Evolutionary conservation across 2,888 invertebrate genomes (phyloP), one percentile per base, ranked within the genome.

Genomic region (Cantharis flavilabris): DNA sequence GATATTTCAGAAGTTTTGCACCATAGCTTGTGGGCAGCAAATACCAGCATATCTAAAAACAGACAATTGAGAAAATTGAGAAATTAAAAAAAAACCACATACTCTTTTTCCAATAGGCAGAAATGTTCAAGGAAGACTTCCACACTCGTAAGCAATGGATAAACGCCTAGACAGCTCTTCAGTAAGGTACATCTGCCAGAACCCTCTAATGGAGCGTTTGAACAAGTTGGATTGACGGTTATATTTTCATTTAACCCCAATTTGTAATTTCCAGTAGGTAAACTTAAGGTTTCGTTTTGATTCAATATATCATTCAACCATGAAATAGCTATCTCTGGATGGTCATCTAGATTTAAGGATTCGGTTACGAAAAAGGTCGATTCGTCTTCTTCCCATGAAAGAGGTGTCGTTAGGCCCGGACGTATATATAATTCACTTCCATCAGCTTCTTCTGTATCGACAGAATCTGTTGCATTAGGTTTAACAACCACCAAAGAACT

Each of bases 401-500:
- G 26, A 9, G 26, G 9, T 26, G 26, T 26, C 7, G 26, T 26
- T 9, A 26, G 26, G 7, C 9, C 7, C 26, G 26, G 26, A 26
- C 26, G 9, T 26, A 26, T 9, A 26, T 26, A 26, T 26, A 26
- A 26, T 9, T 26, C 26, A 26, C 20, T 62, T 5, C 88, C 89
- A 67, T 80, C 80, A 23, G 83, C 81, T 23, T 90, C 89, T 80
- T 90, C 90, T 0, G 90, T 88, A 81, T 90, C 86, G 1, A 91
- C 89, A 3, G 91, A 90, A 28, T 88, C 87, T 0, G 90, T 90
- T 4, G 88, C 89, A 83, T 91, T 90, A 0, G 92, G 92, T 82
- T 92, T 92, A 14, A 92, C 92, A 1, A 93, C 93, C 62, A 93
- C 91, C 78, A 93, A 87, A 0, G 93, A 93, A 1, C 93, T 93